A percentile compares a stretch with the other conserved stretches of the same genome.
Conservation (phyloP, 2,888 invertebrate genomes). For the Rambutsinella grinnellia region DNA sequence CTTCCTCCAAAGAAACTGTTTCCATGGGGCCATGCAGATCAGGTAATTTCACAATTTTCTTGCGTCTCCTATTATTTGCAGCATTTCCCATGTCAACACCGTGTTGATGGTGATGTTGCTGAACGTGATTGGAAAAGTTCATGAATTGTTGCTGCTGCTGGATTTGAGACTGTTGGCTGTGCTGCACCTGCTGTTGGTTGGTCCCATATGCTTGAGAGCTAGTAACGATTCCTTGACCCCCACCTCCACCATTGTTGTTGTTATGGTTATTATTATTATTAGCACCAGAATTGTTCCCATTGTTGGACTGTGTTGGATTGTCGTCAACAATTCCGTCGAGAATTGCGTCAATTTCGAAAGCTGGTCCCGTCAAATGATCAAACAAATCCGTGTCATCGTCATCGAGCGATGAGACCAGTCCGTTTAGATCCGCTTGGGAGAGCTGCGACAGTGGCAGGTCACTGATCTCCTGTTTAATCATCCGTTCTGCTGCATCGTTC, state of each 20-base stretch:
- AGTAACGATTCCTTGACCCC: constrained; percentile 37
- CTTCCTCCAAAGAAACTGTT: constrained; percentile 53
- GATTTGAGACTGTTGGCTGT: constrained; percentile 36
- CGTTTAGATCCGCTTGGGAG: constrained; percentile 80
- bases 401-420: constrained; percentile 76
- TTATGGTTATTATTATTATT: constrained; percentile 34
- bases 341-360: constrained; percentile 83
- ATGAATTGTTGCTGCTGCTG: constrained; percentile 70
- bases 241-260: constrained; percentile 7
- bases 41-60: constrained; percentile 42
- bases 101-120: constrained; percentile 61
- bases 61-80: constrained; percentile 23
- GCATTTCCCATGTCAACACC: constrained; percentile 31
- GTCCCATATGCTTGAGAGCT: constrained; percentile 40
- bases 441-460: constrained; percentile 74
- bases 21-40: constrained; percentile 52
- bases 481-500: constrained; percentile 27
- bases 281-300: constrained; percentile 35
- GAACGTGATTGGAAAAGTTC: constrained; percentile 72
- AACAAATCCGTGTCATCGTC: constrained; percentile 84
- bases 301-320: constrained; percentile 36
- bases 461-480: constrained; percentile 43
- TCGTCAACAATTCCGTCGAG: constrained; percentile 65
- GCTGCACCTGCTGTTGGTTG: constrained; percentile 56
- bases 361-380: constrained; percentile 85